phyloP scores from a whole-genome alignment of 2,797 vertebrate species.

The Tenualosa ilisha region DNA sequence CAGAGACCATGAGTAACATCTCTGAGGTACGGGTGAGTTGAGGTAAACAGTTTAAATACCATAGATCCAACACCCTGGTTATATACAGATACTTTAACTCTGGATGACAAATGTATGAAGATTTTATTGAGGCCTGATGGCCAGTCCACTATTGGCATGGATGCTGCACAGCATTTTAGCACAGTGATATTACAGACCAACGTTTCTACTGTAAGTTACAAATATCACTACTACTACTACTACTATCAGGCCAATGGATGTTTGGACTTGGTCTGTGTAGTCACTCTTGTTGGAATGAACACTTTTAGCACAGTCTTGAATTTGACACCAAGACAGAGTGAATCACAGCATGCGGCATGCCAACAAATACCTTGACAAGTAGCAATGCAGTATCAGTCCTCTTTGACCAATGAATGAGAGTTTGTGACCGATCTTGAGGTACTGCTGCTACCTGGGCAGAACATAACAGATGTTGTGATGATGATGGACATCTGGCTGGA shows the following conservation, averaged over 20 bases:
- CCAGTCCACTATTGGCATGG: not conserved
- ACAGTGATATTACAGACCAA: not conserved
- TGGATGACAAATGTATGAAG: not conserved
- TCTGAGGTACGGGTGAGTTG: not conserved
- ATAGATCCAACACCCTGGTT: not conserved
- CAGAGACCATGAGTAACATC: not conserved
- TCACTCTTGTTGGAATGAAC: not conserved
- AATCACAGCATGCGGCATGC: not conserved
- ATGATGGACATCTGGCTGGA: not conserved
- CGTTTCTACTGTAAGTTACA: not conserved
- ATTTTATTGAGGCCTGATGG: not conserved
- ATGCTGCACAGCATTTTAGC: not conserved
- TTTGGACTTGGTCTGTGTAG: not conserved
- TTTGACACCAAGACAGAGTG: constrained; percentile 13
- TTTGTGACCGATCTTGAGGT: not conserved
- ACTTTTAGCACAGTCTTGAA: constrained; percentile 12
- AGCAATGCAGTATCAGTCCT: not conserved
- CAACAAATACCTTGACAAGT: not conserved
- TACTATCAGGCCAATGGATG: not conserved
- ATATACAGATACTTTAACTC: not conserved
- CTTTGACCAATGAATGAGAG: not conserved
- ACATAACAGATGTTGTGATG: not conserved
- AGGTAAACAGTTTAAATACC: not conserved
- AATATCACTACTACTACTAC: not conserved
- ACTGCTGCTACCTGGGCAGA: not conserved